Evolutionary conservation across 2,113 vertebrate genomes (phyloP), one percentile per base, ranked within the genome.

Genomic region (Chaenocephalus aceratus): DNA sequence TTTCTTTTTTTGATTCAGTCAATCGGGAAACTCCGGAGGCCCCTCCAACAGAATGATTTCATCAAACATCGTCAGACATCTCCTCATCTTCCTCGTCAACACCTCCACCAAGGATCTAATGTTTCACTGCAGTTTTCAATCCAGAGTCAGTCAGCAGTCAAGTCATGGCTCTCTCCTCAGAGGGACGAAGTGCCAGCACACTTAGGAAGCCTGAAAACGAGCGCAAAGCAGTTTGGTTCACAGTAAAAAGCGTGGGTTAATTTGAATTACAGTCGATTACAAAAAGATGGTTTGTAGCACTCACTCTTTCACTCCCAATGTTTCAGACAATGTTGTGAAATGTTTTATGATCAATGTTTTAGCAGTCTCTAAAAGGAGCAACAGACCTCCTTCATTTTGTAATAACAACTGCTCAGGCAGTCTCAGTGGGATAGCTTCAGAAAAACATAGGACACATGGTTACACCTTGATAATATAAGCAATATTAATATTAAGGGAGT

Each of bases 21-120:
- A 94, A 90, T 74, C 90, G 93, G 36, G 95, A 96, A 75, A 89
- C 94, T 6, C 89, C 71, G 70, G 94, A 95, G 36, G 23, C 95
- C 13, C 64, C 94, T 7, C 12, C 94, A 41, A 79, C 93, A 52
- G 94, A 95, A 15, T 95, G 91, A 95, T 53, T 72, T 62, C 54
- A 75, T 81, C 75, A 79, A n/a, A 60, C 21, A 16, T 12, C 6
- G 3, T 59, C 34, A 21, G 46, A 44, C 66, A 46, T 30, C 13
- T 45, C 41, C 67, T 52, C 46, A 12, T 56, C 61, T 46, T 30
- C 23, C 11, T 10, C 0, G 1, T 15, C 18, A 1, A 57, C 58
- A 9, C 52, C 9, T 23, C 52, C 53, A 41, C 46, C 48, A 63
- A 44, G 49, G 46, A 82, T 75, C 48, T 16, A 12, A 51, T 8